Percentiles rank a stretch among this genome's conserved stretches.
phyloP scores from a whole-genome alignment of 2,888 invertebrate species.

The Acleris sparsana region DNA sequence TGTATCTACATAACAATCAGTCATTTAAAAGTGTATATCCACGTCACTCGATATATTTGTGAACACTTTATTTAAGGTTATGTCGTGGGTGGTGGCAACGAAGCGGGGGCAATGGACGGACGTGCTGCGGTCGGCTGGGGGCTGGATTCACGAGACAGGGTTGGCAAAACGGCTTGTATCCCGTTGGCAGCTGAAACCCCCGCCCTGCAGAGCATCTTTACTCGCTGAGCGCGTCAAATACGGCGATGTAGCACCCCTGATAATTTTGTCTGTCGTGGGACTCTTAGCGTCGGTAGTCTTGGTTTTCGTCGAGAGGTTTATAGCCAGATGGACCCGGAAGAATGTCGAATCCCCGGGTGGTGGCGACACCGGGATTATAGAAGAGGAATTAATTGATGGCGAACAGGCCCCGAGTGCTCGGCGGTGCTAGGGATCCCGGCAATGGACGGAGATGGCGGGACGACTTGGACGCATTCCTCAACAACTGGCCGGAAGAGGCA shows the following conservation, averaged over 20 bases:
- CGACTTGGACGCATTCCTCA: too few species aligned
- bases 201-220: slow-evolving; percentile 63
- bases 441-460: too few species aligned
- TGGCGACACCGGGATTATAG: neutral
- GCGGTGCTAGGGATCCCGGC: too few species aligned
- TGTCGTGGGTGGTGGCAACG: slow-evolving; percentile 59
- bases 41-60: neutral
- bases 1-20: too few species aligned
- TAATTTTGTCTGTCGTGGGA: slow-evolving; percentile 52
- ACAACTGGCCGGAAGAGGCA: too few species aligned
- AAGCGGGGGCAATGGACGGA: slow-evolving; percentile 61
- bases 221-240: slow-evolving; percentile 69
- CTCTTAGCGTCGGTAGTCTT: slow-evolving; percentile 54
- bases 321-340: slow-evolving; percentile 44
- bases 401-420: too few species aligned
- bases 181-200: slow-evolving; percentile 51
- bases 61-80: slow-evolving; percentile 44
- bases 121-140: slow-evolving; percentile 52
- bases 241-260: slow-evolving; percentile 59
- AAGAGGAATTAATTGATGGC: slow-evolving; percentile 3
- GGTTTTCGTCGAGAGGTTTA: slow-evolving; percentile 56
- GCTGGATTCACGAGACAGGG: slow-evolving; percentile 65
- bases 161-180: slow-evolving; percentile 54
- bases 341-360: slow-evolving; percentile 6
- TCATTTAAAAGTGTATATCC: neutral